Conservation (phyloP, 2,113 vertebrate genomes). For the Callocephalon fimbriatum region DNA sequence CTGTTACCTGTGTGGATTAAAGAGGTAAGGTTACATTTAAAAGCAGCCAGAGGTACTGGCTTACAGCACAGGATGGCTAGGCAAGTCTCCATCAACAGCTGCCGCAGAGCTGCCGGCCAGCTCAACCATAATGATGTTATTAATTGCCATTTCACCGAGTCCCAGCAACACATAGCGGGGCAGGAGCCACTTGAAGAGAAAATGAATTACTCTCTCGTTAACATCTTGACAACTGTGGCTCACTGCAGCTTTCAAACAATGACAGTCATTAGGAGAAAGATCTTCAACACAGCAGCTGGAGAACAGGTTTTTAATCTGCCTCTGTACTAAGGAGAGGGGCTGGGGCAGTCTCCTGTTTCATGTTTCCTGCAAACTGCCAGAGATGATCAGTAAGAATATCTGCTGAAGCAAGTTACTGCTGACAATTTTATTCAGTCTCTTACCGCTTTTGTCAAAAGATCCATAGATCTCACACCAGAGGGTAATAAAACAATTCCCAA, state of each 20-base stretch:
- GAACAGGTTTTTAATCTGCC: not conserved
- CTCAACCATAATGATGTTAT: not conserved
- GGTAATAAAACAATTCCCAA: not conserved
- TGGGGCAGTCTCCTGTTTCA: not conserved
- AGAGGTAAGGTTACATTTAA: not conserved
- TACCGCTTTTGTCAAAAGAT: not conserved
- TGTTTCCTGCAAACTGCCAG: not conserved
- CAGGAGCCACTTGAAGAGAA: not conserved
- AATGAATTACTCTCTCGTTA: not conserved
- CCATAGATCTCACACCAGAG: not conserved
- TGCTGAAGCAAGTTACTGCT: not conserved
- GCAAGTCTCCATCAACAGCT: not conserved
- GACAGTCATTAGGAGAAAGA: not conserved
- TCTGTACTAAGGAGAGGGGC: not conserved
- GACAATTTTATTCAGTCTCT: not conserved
- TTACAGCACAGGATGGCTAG: not conserved
- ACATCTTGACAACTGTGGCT: not conserved
- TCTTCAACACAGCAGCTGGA: not conserved
- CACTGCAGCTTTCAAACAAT: not conserved
- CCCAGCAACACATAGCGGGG: not conserved
- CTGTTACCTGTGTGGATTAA: conserved; percentile 71
- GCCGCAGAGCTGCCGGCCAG: not conserved
- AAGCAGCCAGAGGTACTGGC: not conserved
- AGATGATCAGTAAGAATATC: not conserved
- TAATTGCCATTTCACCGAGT: not conserved